Evolutionary conservation across 1,140 invertebrate species (phyloP), one percentile per base, ranked within the genome.

Genomic region (Andricus grossulariae): DNA sequence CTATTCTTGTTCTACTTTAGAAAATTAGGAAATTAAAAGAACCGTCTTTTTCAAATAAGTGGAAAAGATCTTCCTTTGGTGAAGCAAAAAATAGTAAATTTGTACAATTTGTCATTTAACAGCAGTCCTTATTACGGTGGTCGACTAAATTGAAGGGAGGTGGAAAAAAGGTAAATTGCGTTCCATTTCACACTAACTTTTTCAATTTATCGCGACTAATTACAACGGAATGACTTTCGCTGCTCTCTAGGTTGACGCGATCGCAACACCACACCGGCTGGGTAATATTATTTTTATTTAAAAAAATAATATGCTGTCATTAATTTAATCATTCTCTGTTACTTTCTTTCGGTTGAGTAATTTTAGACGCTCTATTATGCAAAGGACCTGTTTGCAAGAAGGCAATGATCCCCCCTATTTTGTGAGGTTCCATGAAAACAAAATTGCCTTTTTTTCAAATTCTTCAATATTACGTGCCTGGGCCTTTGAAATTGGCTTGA

Each of bases 191-290:
- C 88, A 86, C 88, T 83, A 89, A 89, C 88, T 89, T 89, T 89
- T 89, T 89, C 88, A 89, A 89, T 89, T 89, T 89, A 88, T 89
- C 88, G 84, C 82, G 84, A 88, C 87, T 88, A 89, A 89, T 89
- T 89, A 89, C 88, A 78, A 83, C 83, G 84, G 86, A 89, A 89
- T 88, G 88, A 89, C 88, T 89, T 89, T 87, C 85, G 81, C 86
- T 75, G 75, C 76, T 60, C 55, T 60, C 57, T 66, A 39, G 13
- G 57, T 66, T 25, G 25, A 66, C 57, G 32, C 39, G 57, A 39
- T 66, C 57, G 57, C 21, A 66, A 66, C 25, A 66, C 25, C 25
- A 5, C 25, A 32, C 25, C 0, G 25, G 4, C 25, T 32, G 25
- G 25, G 4, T 32, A 32, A 32, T 32, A 32, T 32, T 32, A 5